Conservation (phyloP, 53 echinoderm and acorn worm species). For the Actinopyga echinites region DNA sequence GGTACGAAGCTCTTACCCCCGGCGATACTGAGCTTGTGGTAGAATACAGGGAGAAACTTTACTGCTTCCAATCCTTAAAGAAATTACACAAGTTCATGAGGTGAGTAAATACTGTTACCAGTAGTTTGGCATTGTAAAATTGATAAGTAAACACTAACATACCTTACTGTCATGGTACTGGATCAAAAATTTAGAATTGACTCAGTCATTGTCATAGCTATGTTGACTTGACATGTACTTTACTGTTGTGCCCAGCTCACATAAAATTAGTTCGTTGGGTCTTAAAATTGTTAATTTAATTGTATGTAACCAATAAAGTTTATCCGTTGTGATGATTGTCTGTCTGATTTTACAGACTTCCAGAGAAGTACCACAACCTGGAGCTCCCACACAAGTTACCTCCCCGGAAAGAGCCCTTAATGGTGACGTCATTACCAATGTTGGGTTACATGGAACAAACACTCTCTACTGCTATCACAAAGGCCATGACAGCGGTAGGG, state of each 20-base stretch:
- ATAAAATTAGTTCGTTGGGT: no score
- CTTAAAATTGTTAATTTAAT: no score
- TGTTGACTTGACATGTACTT: no score
- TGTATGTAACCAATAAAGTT: no score
- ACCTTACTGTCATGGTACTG: no score
- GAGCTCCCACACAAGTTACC: slow-evolving; percentile 96
- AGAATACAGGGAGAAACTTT: slow-evolving; percentile 84
- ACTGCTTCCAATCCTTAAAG: slow-evolving; percentile 82
- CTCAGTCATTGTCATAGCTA: no score
- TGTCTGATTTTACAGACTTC: slow-evolving; percentile 51
- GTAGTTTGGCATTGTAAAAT: background rate
- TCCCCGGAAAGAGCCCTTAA: slow-evolving; percentile 80
- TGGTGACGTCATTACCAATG: slow-evolving; percentile 96
- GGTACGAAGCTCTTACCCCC: slow-evolving; percentile 94
- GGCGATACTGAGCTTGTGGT: slow-evolving; percentile 90
- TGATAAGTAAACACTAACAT: no score
- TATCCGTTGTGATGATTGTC: no score
- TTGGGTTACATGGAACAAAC: slow-evolving; percentile 99
- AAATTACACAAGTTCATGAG: slow-evolving; percentile 95
- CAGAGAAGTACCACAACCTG: slow-evolving; percentile 85
- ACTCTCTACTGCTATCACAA: slow-evolving; percentile 83
- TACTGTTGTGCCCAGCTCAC: no score
- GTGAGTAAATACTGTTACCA: slow-evolving; percentile 20
- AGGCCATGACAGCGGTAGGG: slow-evolving; percentile 84
- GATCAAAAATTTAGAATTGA: no score